These are phyloP conservation scores for Cryptoleucopteryx plumbea DNA, from an alignment of 2,113 vertebrate species.

Conservation along the genomic window DNA sequence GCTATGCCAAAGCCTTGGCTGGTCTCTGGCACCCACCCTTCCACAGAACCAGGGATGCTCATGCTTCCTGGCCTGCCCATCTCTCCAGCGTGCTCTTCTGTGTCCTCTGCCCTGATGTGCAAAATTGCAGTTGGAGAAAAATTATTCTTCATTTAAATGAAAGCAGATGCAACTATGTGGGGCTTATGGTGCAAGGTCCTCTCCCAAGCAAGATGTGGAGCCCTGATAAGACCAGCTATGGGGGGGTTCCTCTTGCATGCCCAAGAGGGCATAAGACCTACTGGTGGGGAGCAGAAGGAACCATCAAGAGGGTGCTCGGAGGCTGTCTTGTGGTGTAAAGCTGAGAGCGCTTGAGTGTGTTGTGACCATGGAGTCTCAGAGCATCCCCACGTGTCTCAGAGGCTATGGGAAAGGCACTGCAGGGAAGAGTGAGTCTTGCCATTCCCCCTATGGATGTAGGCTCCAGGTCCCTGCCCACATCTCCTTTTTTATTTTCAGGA, in stretches of 20 bases:
- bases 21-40: neutral
- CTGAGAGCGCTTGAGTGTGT: neutral
- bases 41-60: neutral
- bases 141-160: neutral
- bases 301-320: neutral
- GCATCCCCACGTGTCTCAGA: rapidly evolving
- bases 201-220: neutral
- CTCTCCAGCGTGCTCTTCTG: neutral
- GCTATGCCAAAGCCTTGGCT: neutral
- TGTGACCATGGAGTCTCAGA: neutral
- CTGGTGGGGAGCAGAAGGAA: neutral
- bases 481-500: neutral
- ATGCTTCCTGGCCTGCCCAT: neutral
- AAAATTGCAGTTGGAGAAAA: neutral
- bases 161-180: neutral
- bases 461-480: neutral
- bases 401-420: neutral
- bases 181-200: neutral
- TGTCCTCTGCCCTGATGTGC: neutral
- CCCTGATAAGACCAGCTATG: rapidly evolving
- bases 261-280: neutral
- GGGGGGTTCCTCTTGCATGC: neutral
- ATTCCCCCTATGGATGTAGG: rapidly evolving
- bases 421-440: neutral
- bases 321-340: neutral